These are phyloP conservation scores for Hirtodrosophila histrioides DNA, from an alignment of 2,888 invertebrate genomes.

Conservation along the genomic window DNA sequence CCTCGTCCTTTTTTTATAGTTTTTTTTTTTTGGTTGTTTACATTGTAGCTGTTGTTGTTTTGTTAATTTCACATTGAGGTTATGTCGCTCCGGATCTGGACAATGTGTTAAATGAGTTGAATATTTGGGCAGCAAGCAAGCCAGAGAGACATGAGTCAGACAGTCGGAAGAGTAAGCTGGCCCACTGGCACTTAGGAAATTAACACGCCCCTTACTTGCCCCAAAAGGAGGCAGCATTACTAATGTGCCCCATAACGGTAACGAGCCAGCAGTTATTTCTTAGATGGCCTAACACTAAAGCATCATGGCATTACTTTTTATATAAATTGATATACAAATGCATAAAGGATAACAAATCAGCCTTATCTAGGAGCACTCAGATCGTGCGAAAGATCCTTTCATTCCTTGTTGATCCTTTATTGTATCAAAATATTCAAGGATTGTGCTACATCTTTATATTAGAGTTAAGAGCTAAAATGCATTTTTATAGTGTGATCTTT, in stretches of 20 bases:
- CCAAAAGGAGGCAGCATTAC: slow-evolving; percentile 3
- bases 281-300: slow-evolving; percentile 9
- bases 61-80: slow-evolving; percentile 55
- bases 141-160: slow-evolving; percentile 6
- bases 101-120: slow-evolving; percentile 77
- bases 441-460: too few relatives aligned
- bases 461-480: too few relatives aligned
- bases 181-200: slow-evolving; percentile 56
- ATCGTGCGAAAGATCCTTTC: too few relatives aligned
- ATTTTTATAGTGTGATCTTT: too few relatives aligned
- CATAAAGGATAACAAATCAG: too few relatives aligned
- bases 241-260: slow-evolving; percentile 52
- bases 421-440: too few relatives aligned
- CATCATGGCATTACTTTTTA: slow-evolving; percentile 17
- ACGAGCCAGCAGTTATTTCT: slow-evolving; percentile 26
- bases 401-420: too few relatives aligned
- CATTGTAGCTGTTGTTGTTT: slow-evolving; percentile 26
- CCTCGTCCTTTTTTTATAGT: slow-evolving; percentile 2
- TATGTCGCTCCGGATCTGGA: slow-evolving; percentile 57
- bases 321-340: too few relatives aligned
- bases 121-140: slow-evolving; percentile 42
- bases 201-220: slow-evolving; percentile 31
- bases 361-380: too few relatives aligned
- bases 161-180: slow-evolving; percentile 16
- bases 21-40: slow-evolving; percentile 19